Base-by-base conservation (phyloP, 1,140 invertebrate species). In the Campoletis sonorensis region DNA sequence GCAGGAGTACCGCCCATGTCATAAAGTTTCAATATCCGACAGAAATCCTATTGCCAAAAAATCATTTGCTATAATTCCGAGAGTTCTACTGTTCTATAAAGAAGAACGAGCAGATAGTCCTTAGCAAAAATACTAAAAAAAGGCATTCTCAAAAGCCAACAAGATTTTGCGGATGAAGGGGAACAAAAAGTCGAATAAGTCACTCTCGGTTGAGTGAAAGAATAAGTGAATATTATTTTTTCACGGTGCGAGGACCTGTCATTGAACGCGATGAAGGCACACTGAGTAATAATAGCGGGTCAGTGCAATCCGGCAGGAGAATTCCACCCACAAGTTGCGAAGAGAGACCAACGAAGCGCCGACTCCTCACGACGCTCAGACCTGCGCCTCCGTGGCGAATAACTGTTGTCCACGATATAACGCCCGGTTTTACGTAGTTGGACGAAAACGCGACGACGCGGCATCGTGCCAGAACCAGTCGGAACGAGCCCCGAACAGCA, bases 371-470 rank as follows among this genome's bases (percentile, higher is more conserved):
- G 30, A 82, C 58, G 85, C 82, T 75, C 80, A 64, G 76, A 78
- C 61, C 61, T 78, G 76, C 84, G 80, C 81, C 75, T 81, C 80
- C 75, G 80, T 80, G 78, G 82, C 84, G 86, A 88, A 88, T 89
- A 89, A 89, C 89, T 87, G 89, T 88, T 87, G 86, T 84, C 86
- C 81, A 80, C 83, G 81, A 72, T 67, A 78, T 78, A 77, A 77
- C 54, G 73, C 73, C 54, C 26, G 26, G 73, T 77, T 77, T 77
- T 54, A 71, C 80, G 77, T 83, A 86, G 85, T 70, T 51, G 49
- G 71, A 68, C 67, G 80, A 84, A 82, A 82, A 82, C 85, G 90
- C 90, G 90, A 83, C 90, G 90, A 89, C 90, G 90, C 90, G 90
- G 89, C 89, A 89, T 82, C 84, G 85, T 90, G 90, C 90, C 90